A percentile compares a stretch with the other conserved stretches of the same genome.
Evolutionary conservation across 2,797 vertebrate genomes (phyloP).

Genomic region (Rhadinocentrus ornatus): DNA sequence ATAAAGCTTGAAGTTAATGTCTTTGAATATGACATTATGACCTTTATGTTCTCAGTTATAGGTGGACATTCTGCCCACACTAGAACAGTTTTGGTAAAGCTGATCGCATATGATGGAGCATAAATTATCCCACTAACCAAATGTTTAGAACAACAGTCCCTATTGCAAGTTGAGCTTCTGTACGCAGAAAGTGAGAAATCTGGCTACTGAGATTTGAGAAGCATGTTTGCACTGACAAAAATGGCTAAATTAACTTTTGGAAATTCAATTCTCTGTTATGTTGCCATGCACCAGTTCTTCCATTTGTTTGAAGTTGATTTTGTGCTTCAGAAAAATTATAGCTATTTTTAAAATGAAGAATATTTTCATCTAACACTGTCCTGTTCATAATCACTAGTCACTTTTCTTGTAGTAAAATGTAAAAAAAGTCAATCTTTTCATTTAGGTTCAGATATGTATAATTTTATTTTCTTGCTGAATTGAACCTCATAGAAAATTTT

Average conservation of each 20-base stretch:
- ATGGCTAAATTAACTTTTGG: conserved; percentile 14
- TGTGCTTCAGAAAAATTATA: background rate
- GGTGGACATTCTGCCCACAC: conserved; percentile 9
- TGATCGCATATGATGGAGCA: conserved; percentile 14
- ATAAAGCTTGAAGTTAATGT: background rate
- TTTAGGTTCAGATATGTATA: too few relatives aligned
- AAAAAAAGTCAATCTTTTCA: background rate
- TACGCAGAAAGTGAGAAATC: conserved; percentile 41
- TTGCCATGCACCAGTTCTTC: background rate
- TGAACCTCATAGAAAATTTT: background rate
- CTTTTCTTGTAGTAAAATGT: background rate
- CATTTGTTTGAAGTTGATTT: background rate
- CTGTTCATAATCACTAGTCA: background rate
- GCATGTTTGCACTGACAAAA: conserved; percentile 12
- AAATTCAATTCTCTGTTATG: background rate
- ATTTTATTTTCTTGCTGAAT: too few relatives aligned
- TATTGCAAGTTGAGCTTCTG: conserved; percentile 20
- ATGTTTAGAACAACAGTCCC: conserved; percentile 31
- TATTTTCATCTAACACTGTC: background rate
- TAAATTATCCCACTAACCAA: conserved; percentile 34
- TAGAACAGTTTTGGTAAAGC: conserved; percentile 5
- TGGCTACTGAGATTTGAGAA: conserved; percentile 38
- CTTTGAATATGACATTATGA: conserved; percentile 16
- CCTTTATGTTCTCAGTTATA: background rate
- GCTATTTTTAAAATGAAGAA: background rate